phyloP scores from a whole-genome alignment of 2,113 vertebrate genomes.

The Diadophis punctatus region DNA sequence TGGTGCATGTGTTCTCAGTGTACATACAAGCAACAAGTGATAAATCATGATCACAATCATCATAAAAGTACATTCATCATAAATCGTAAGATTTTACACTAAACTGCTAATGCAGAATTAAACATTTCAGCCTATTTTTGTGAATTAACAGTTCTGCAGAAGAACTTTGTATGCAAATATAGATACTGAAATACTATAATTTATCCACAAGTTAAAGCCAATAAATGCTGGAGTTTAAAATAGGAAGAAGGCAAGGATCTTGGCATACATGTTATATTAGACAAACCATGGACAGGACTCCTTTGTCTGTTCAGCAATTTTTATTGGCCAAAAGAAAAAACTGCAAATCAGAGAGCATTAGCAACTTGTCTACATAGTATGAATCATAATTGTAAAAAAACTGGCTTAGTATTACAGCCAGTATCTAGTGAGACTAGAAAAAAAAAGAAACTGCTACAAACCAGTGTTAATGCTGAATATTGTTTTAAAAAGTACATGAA shows the following conservation, averaged over 20 bases:
- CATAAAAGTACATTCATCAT: too few species aligned
- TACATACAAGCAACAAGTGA: too few species aligned
- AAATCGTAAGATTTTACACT: not conserved
- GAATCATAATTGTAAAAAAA: not conserved
- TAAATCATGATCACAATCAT: too few species aligned
- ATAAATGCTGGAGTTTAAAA: not conserved
- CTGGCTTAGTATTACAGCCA: not conserved
- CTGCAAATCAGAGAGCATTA: not conserved
- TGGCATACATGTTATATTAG: not conserved
- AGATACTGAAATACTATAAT: not conserved
- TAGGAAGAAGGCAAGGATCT: not conserved
- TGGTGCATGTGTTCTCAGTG: too few species aligned
- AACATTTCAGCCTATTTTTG: not conserved
- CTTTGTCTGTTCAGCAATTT: not conserved
- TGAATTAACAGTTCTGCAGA: not conserved
- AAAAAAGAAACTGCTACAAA: not conserved
- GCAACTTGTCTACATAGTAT: not conserved
- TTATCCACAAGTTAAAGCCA: not conserved
- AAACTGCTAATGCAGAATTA: not conserved
- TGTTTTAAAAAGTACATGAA: conserved; percentile 17
- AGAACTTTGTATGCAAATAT: not conserved
- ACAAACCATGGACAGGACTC: not conserved
- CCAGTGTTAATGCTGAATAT: conserved; percentile 4
- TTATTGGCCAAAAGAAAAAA: not conserved
- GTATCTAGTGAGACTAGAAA: not conserved